These are phyloP conservation scores for Panthera uncia DNA, from an alignment of 2,113 vertebrate species.

Conservation along the genomic window DNA sequence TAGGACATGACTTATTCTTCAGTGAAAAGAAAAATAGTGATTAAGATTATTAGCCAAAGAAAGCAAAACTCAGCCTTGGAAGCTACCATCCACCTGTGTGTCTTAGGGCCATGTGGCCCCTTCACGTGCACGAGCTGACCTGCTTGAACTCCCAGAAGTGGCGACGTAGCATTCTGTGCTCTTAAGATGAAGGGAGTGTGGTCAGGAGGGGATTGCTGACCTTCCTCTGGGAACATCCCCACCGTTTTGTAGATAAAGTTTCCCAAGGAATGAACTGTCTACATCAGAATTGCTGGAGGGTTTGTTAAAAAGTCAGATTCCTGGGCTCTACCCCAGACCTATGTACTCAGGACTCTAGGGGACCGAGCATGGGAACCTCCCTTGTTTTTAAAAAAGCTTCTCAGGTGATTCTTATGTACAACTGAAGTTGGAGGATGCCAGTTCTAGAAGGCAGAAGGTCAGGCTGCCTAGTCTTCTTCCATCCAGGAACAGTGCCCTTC, in stretches of 20 bases:
- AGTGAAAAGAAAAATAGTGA: not conserved
- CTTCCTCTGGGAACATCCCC: not conserved
- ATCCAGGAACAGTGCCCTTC: not conserved
- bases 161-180: rapidly evolving
- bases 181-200: not conserved
- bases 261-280: not conserved
- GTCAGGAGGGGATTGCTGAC: rapidly evolving
- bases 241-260: not conserved
- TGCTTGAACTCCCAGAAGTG: not conserved
- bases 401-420: not conserved
- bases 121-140: not conserved
- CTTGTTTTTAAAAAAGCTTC: not conserved
- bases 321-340: not conserved
- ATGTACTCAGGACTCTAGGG: not conserved
- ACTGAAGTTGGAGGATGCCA: not conserved
- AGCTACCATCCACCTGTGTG: not conserved
- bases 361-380: not conserved
- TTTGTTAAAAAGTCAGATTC: not conserved
- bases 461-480: rapidly evolving
- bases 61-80: not conserved
- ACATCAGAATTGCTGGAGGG: not conserved
- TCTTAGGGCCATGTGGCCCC: rapidly evolving
- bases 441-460: not conserved
- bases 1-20: not conserved
- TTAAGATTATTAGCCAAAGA: not conserved